These are phyloP conservation scores for Karalla daura DNA, from an alignment of 2,797 vertebrate species.

Conservation along the genomic window DNA sequence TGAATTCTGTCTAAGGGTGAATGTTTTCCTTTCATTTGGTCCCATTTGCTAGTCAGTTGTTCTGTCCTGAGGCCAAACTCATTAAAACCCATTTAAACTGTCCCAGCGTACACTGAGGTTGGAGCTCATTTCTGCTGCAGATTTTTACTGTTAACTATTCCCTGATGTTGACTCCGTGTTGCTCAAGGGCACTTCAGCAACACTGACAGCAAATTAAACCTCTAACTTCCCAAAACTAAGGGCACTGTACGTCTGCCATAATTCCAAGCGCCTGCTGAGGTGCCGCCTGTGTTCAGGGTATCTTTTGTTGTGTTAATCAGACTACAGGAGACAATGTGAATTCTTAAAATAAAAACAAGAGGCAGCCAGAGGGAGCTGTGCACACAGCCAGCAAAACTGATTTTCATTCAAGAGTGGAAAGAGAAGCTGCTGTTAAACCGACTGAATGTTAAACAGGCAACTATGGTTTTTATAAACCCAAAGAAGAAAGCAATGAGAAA, in stretches of 20 bases:
- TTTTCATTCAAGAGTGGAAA: background rate
- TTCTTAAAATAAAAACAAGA: slow-evolving; percentile 11
- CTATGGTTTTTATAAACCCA: background rate
- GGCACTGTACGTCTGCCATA: background rate
- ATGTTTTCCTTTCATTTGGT: slow-evolving; percentile 18
- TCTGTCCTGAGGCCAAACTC: slow-evolving; percentile 34
- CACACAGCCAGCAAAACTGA: background rate
- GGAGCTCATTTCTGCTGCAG: slow-evolving; percentile 5
- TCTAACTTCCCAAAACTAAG: background rate
- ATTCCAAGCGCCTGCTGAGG: background rate
- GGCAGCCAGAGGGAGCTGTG: background rate
- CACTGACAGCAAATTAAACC: background rate
- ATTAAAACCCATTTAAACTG: slow-evolving; percentile 37
- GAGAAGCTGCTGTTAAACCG: slow-evolving; percentile 4
- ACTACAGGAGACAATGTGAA: slow-evolving; percentile 7
- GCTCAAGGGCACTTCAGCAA: slow-evolving; percentile 23
- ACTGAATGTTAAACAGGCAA: slow-evolving; percentile 9
- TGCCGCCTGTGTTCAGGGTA: background rate
- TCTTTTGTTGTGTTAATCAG: slow-evolving; percentile 16
- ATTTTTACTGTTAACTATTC: slow-evolving; percentile 8
- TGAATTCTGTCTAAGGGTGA: background rate
- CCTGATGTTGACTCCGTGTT: background rate
- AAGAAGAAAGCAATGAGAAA: background rate
- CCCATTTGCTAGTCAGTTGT: slow-evolving; percentile 12
- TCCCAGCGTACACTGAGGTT: slow-evolving; percentile 12